These are phyloP conservation scores for Orchesella cincta DNA, from an alignment of 1,140 invertebrate species.

Conservation along the genomic window DNA sequence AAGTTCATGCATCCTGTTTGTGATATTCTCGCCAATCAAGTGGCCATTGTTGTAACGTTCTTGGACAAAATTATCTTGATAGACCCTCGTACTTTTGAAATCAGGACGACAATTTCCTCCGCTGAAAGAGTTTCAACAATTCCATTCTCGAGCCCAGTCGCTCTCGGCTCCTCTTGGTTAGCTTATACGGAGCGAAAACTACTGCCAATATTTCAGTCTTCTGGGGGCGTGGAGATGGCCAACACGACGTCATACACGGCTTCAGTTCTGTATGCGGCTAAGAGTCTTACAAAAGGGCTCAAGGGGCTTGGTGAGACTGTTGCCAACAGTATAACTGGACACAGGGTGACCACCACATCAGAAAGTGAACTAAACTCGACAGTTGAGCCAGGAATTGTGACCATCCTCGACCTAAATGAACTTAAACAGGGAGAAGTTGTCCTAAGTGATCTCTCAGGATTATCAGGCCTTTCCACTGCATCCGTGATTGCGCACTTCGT, in stretches of 20 bases:
- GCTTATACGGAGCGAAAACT: constrained; percentile 82
- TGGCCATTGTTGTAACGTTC: constrained; percentile 82
- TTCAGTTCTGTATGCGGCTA: constrained; percentile 91
- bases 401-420: constrained; percentile 61
- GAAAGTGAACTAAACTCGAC: constrained; percentile 52
- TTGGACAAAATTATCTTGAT: constrained; percentile 87
- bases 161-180: constrained; percentile 71
- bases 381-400: constrained; percentile 62
- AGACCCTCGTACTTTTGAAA: constrained; percentile 82
- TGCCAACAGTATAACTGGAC: constrained; percentile 81
- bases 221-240: constrained; percentile 72
- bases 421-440: constrained; percentile 52
- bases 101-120: constrained; percentile 80
- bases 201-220: constrained; percentile 76
- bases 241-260: constrained; percentile 88
- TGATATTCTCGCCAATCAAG: constrained; percentile 80
- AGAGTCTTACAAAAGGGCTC: constrained; percentile 80
- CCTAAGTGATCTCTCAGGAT: constrained; percentile 41
- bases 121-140: constrained; percentile 85
- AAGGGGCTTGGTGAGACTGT: constrained; percentile 90
- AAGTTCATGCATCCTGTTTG: constrained; percentile 89
- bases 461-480: constrained; percentile 56
- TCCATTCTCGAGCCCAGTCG: constrained; percentile 76
- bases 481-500: constrained; percentile 89
- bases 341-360: constrained; percentile 52